These are phyloP conservation scores for Cataglyphis hispanica DNA, from an alignment of 1,140 invertebrate genomes.

Conservation along the genomic window DNA sequence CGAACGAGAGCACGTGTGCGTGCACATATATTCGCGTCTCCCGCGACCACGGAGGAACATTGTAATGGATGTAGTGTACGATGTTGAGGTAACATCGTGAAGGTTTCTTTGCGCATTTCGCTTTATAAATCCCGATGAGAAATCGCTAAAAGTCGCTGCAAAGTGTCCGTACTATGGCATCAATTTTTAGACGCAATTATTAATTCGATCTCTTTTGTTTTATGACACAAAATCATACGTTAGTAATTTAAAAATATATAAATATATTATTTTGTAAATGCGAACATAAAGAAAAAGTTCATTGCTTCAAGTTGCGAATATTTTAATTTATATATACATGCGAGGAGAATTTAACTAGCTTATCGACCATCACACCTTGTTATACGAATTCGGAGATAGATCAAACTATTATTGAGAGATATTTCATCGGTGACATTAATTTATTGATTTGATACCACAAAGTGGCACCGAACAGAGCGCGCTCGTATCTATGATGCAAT, in stretches of 20 bases:
- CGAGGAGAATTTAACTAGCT: neutral
- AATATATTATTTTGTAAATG: neutral
- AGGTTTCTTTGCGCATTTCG: conserved; percentile 72
- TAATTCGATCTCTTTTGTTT: conserved; percentile 39
- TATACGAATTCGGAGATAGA: neutral
- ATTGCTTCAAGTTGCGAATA: neutral
- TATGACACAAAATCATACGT: conserved; percentile 4
- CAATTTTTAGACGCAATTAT: conserved; percentile 26
- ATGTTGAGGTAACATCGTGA: conserved; percentile 73
- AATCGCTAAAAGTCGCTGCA: conserved; percentile 74
- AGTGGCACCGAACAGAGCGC: neutral
- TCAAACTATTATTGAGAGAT: neutral
- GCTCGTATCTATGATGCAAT: conserved; percentile 6
- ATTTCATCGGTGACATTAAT: conserved; percentile 1
- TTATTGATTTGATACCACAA: conserved; percentile 1
- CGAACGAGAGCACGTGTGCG: conserved; percentile 5
- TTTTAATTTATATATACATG: neutral
- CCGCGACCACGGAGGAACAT: conserved; percentile 58
- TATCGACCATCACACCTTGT: neutral
- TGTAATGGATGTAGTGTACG: conserved; percentile 77
- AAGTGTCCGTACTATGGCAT: conserved; percentile 24
- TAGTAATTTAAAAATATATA: neutral
- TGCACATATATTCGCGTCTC: neutral
- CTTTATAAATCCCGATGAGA: conserved; percentile 77
- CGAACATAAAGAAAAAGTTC: neutral